phyloP scores from a whole-genome alignment of 2,888 invertebrate genomes.

The Aspidiotus rigidus region DNA sequence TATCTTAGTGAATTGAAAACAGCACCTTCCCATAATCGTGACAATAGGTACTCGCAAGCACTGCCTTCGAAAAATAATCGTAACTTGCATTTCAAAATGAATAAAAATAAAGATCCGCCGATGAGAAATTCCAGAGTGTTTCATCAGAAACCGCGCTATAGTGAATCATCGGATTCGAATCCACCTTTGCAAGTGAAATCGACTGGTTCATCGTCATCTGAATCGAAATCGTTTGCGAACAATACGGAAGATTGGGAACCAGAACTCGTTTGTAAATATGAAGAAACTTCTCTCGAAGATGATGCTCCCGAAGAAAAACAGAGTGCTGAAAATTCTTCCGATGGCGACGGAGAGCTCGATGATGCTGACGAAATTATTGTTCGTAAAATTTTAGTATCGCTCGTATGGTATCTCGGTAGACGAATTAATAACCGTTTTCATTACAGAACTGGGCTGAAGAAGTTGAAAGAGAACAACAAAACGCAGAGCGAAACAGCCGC shows the following conservation, averaged over 20 bases:
- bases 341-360: not conserved
- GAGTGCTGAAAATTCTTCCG: slow-evolving; percentile 20
- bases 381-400: slow-evolving; percentile 15
- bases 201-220: too few relatives aligned
- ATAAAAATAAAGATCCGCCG: slow-evolving; percentile 11
- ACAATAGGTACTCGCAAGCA: slow-evolving; percentile 22
- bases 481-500: slow-evolving; percentile 12
- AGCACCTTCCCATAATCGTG: slow-evolving; percentile 1
- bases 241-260: not conserved
- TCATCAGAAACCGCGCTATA: slow-evolving; percentile 1
- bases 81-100: slow-evolving; percentile 17
- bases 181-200: too few relatives aligned
- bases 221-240: too few relatives aligned
- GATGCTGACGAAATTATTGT: slow-evolving; percentile 31
- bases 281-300: not conserved
- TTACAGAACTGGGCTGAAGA: slow-evolving; percentile 54
- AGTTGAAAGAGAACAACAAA: slow-evolving; percentile 46
- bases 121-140: slow-evolving; percentile 8
- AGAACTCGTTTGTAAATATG: not conserved
- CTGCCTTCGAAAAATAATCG: slow-evolving; percentile 24
- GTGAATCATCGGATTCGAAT: too few relatives aligned
- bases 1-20: slow-evolving; percentile 10
- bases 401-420: slow-evolving; percentile 9
- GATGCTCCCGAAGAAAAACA: slow-evolving; percentile 12
- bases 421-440: not conserved